Evolutionary conservation across 2,888 invertebrate genomes (phyloP), one percentile per base, ranked within the genome.

Genomic region (Idaea aversata): DNA sequence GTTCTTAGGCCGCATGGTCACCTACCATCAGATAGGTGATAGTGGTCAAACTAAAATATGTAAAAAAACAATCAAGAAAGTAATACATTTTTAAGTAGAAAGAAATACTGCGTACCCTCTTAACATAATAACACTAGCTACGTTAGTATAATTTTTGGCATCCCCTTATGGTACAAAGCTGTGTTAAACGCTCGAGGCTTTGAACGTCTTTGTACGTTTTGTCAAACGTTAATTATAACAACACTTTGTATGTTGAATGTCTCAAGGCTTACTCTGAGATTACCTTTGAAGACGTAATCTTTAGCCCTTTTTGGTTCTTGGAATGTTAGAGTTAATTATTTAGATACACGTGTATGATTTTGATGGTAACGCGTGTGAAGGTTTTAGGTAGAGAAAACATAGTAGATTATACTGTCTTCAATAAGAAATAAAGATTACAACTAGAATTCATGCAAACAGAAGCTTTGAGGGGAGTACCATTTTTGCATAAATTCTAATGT

Each of bases 201-300:
- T 58, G 65, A 63, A 13, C 62, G 67, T 65, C 73, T 73, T 74
- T 73, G 73, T 72, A 72, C 61, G 70, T 70, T 75, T 73, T 74
- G 74, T 74, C 75, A 75, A 75, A 70, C 59, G 69, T 70, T 75
- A 74, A 74, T 75, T 73, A 74, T 62, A 65, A 68, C 63, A 70
- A 65, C 68, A 70, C 71, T 65, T 69, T 68, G 65, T 68, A 61
- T 65, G 58, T 65, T 64, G 62, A 59, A 64, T 25, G 58, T 58
- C 59, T 59, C 34, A 34, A 59, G 4, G 10, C 6, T 58, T 58
- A 15, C 4, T 15, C 65, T 61, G 57, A 34, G 70, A 70, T 70
- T 69, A 71, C 70, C 71, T 72, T 74, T 72, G 74, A 74, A 71
- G 72, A 71, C 70, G 67, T 67, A 69, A 70, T 68, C 71, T 71